Conservation (phyloP, 2,888 invertebrate genomes). For the Sphaeridia pumilis region DNA sequence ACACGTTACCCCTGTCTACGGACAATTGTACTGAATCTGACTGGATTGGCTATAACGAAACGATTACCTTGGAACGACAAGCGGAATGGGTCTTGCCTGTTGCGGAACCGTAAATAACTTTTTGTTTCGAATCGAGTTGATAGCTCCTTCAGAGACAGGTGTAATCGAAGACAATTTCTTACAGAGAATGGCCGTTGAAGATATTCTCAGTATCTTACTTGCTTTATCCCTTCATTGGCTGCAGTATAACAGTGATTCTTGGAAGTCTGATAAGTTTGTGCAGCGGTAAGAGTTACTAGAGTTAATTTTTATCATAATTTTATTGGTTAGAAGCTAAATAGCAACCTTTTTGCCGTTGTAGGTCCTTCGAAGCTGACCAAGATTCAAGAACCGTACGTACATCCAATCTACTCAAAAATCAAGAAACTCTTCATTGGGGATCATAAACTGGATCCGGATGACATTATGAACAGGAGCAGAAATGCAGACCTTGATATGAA, state of each 20-base stretch:
- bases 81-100: conserved; percentile 2
- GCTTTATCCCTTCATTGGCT: conserved; percentile 26
- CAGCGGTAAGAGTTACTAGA: conserved; percentile 16
- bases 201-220: conserved; percentile 30
- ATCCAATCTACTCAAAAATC: conserved; percentile 15
- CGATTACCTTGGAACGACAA: conserved; percentile 10
- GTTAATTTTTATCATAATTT: background rate
- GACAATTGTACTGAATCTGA: conserved; percentile 24
- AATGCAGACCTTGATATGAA: background rate
- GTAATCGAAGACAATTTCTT: background rate
- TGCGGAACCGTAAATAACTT: conserved; percentile 12
- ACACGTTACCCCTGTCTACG: conserved; percentile 23
- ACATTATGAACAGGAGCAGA: background rate
- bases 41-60: conserved; percentile 11
- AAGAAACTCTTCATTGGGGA: background rate
- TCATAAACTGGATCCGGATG: background rate
- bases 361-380: conserved; percentile 27
- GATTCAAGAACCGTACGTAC: conserved; percentile 29
- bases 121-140: background rate
- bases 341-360: conserved; percentile 8
- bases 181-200: conserved; percentile 31
- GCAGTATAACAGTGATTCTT: conserved; percentile 20
- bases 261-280: conserved; percentile 26
- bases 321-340: too few relatives aligned
- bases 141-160: background rate